Base-by-base conservation (phyloP, 2,888 invertebrate species). In the Microchrysa polita region DNA sequence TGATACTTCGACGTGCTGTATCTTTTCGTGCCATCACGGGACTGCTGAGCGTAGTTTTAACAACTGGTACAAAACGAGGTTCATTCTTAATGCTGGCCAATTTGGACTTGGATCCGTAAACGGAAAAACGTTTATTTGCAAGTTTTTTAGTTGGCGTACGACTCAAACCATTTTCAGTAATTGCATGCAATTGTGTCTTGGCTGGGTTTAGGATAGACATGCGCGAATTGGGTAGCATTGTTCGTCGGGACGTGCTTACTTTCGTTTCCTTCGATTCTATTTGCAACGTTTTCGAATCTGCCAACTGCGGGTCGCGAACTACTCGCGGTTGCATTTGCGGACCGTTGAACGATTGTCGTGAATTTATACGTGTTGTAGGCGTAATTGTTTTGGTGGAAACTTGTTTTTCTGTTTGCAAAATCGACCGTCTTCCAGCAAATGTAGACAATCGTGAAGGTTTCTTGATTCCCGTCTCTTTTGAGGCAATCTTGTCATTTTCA, bases 41-140 rank as follows among this genome's bases (percentile, higher is more conserved):
- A 55, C 69, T 69, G 23, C 40, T 69, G 14, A 69, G 27, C n/a
- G 69, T 69, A 4, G 69, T 69, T 12, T 69, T 69, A 7, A 40
- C 57, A 1, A 69, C 22, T 16, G 55, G 5, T 55, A 5, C 7
- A 20, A 65, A 34, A 12, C 34, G 27, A 2, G 14, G 16, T 16
- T 4, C 16, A 16, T 4, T 61, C n/a, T 18, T 10, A 10, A 14
- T 7, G 2, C 27, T 4, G 23, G 52, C 52, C 16, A 40, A 10
- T 40, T 27, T 53, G 7, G 69, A 18, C 20, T 40, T 69, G 40
- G 69, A 4, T 2, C 10, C 5, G 9, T 27, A 18, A 5, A 5
- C 4, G 4, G 67, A 69, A 40, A 69, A 40, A 10, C 69, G n/a
- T n/a, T 34, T 57, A 22, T 16, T 20, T 7, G 40, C 10, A 5